phyloP scores from a whole-genome alignment of 2,888 invertebrate species.

The Hypsopygia costalis region DNA sequence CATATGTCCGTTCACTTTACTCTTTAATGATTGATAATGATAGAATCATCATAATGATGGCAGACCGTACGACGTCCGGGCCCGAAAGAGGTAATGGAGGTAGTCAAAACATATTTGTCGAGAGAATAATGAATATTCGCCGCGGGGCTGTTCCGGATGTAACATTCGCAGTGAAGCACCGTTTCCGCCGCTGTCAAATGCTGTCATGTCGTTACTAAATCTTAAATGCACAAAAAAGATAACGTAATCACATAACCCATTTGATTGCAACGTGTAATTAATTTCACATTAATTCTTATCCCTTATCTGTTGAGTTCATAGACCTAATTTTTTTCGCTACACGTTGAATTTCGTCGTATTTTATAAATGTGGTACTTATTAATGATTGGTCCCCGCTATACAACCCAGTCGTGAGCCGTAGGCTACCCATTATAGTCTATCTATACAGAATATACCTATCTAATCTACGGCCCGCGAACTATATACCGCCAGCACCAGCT shows the following conservation, averaged over 20 bases:
- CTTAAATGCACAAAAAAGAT: conserved; percentile 8
- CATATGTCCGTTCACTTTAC: conserved; percentile 41
- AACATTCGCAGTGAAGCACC: conserved; percentile 64
- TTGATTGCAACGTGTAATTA: conserved; percentile 5
- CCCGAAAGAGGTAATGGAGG: conserved; percentile 51
- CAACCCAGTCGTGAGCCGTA: too few relatives aligned
- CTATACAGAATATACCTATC: too few relatives aligned
- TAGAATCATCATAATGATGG: conserved; percentile 48
- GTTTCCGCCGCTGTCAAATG: conserved; percentile 61
- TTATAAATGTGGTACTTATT: too few relatives aligned
- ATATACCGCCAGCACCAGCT: too few relatives aligned
- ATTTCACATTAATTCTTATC: neutral
- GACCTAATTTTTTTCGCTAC: too few relatives aligned
- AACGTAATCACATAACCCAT: conserved; percentile 1
- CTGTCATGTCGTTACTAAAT: conserved; percentile 19
- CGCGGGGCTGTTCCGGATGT: conserved; percentile 56
- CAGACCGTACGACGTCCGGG: conserved; percentile 45
- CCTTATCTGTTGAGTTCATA: too few relatives aligned
- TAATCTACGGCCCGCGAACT: too few relatives aligned
- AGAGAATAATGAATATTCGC: conserved; percentile 71
- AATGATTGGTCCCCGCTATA: too few relatives aligned
- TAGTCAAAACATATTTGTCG: conserved; percentile 77
- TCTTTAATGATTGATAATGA: conserved; percentile 63
- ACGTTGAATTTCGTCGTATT: too few relatives aligned
- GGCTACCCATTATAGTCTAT: too few relatives aligned